Percentiles rank a stretch among this genome's conserved stretches.
phyloP scores from a whole-genome alignment of 1,140 invertebrate genomes.

The Drosophila jambulina region DNA sequence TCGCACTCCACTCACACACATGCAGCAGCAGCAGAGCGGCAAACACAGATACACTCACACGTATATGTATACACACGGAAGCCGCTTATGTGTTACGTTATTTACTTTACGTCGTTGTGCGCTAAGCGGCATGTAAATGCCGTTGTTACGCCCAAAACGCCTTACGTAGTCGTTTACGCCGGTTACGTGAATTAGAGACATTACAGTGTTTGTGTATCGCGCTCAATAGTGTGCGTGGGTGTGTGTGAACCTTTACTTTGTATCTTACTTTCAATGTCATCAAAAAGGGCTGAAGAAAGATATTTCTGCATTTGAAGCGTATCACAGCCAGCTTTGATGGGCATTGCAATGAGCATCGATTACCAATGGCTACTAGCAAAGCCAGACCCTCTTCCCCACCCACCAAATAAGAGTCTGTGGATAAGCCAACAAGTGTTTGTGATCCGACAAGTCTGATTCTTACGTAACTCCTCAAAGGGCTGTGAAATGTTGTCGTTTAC shows the following conservation, averaged over 20 bases:
- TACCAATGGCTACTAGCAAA: slow-evolving; percentile 1
- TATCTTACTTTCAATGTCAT: slow-evolving; percentile 85
- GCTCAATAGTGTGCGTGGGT: slow-evolving; percentile 9
- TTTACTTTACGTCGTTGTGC: slow-evolving; percentile 46
- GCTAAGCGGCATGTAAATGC: slow-evolving; percentile 39
- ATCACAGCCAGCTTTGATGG: slow-evolving; percentile 85
- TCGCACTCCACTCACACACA: slow-evolving; percentile 8
- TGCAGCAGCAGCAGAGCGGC: slow-evolving; percentile 9
- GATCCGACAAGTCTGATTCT: slow-evolving; percentile 52
- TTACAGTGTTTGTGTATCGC: slow-evolving; percentile 18
- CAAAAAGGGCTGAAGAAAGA: slow-evolving; percentile 85
- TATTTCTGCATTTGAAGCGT: slow-evolving; percentile 81
- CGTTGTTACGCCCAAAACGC: slow-evolving; percentile 59
- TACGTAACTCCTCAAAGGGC: slow-evolving; percentile 85
- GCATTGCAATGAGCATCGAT: slow-evolving; percentile 79
- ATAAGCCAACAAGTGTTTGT: slow-evolving; percentile 70
- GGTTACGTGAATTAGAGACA: slow-evolving; percentile 64
- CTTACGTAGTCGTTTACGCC: slow-evolving; percentile 50
- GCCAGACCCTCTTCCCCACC: too few species aligned
- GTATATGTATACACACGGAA: slow-evolving; percentile 43
- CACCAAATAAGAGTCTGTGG: too few species aligned
- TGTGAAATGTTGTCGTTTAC: slow-evolving; percentile 81
- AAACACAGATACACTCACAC: slow-evolving; percentile 15
- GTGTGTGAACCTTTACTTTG: slow-evolving; percentile 35
- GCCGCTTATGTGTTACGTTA: slow-evolving; percentile 62